Base-by-base conservation (phyloP, 1,140 invertebrate genomes). In the Drosophila sp. region DNA sequence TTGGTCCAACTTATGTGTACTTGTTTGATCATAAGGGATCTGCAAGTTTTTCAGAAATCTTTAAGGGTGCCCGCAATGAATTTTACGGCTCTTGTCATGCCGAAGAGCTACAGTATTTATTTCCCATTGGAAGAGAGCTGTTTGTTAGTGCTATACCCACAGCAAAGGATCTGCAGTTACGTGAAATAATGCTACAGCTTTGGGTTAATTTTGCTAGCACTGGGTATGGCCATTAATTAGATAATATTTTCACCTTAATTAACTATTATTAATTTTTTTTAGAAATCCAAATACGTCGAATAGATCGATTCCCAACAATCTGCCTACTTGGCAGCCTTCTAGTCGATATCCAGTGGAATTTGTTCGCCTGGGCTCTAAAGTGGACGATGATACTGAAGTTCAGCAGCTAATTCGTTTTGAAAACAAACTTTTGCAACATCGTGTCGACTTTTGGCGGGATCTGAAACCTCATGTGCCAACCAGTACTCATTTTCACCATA, bases 101-200 rank as follows among this genome's bases (percentile, higher is more conserved):
- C 1, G 96, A 96, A 72, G 96, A 96, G 61, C 90, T 96, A 23
- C 95, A 95, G 79, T 96, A 96, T 84, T 79, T 96, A 1, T 96
- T 96, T 73, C 95, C 95, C 0, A 94, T 96, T 33, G 93, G 92
- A 0, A 93, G 93, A 62, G 92, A 93, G 62, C 79, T 95, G 2
- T 95, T 95, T 66, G 91, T 92, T 1, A 92, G 94, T 50, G 91
- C 81, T 1, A 73, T 80, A 10, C 82, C 93, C 4, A 93, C 80
- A 4, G 75, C 92, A 8, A 79, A 92, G 25, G 94, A 95, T 76
- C 78, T 93, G 2, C 77, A 91, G 70, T 90, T 95, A 6, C 87
- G 93, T 0, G 92, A 94, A 41, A 41, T 94, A 17, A 82, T 96
- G 72, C 95, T 95, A 0, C 93, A 91, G n/a, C 68, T 95, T 27